Conservation (phyloP, 2,797 vertebrate species). For the Coccyzus lansbergi region DNA sequence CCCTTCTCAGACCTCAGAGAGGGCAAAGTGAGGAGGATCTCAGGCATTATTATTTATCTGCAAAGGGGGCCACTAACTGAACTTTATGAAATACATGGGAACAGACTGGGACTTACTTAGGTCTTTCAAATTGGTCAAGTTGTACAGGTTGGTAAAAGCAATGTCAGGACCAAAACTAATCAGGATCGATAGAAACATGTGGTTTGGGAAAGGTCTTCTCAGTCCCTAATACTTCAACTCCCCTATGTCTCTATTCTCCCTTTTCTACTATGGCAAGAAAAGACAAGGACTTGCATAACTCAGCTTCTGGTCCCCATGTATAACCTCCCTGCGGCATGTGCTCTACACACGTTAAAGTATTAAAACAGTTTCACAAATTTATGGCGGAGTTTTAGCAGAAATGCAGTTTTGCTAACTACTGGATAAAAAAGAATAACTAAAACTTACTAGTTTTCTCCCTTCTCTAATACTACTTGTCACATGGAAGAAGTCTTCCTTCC, state of each 20-base stretch:
- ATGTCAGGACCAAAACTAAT: background rate
- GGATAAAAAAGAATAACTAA: background rate
- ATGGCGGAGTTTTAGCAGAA: background rate
- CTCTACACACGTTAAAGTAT: background rate
- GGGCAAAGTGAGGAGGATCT: background rate
- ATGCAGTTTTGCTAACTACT: background rate
- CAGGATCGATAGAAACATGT: background rate
- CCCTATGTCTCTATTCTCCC: background rate
- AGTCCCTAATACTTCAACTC: background rate
- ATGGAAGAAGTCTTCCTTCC: background rate
- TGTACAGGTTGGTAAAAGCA: background rate
- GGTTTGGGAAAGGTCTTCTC: background rate
- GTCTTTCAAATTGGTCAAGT: background rate
- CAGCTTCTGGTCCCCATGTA: background rate
- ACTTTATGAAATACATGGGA: background rate
- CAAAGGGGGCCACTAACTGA: background rate
- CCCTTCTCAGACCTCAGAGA: background rate
- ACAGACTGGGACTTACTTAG: background rate
- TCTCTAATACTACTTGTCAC: rapidly evolving
- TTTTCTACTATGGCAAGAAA: background rate
- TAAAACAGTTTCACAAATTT: background rate
- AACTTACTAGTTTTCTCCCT: background rate
- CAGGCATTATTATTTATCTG: background rate
- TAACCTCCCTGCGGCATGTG: background rate
- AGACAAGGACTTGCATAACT: background rate